A percentile compares a stretch with the other conserved stretches of the same genome.
These are phyloP conservation scores for Silurus asotus DNA, from an alignment of 2,113 vertebrate genomes.

Conservation along the genomic window DNA sequence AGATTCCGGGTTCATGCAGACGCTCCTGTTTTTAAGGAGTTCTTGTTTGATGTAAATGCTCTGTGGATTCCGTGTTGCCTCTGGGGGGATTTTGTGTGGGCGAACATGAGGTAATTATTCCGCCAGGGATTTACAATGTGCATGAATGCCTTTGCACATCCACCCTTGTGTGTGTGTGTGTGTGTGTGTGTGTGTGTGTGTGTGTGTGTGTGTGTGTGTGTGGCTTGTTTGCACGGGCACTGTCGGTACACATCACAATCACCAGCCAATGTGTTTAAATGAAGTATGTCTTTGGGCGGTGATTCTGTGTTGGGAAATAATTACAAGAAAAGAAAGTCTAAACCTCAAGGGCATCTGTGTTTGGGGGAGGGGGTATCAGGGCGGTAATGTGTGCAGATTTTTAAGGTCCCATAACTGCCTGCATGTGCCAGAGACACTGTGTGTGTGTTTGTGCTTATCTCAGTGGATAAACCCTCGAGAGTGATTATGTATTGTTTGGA, in stretches of 20 bases:
- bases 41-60: slow-evolving; percentile 46
- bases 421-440: slow-evolving; percentile 3
- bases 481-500: slow-evolving; percentile 20
- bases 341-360: slow-evolving; percentile 59
- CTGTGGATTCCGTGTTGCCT: slow-evolving; percentile 31
- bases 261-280: slow-evolving; percentile 72
- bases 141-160: slow-evolving; percentile 22
- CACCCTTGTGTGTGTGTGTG: slow-evolving; percentile 24
- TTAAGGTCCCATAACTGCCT: slow-evolving; percentile 18
- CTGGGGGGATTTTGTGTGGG: slow-evolving; percentile 49
- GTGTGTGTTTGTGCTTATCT: slow-evolving; percentile 39
- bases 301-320: slow-evolving; percentile 74
- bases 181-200: slow-evolving; percentile 28
- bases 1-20: slow-evolving; percentile 14
- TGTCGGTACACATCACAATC: slow-evolving; percentile 70
- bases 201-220: slow-evolving; percentile 15
- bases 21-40: slow-evolving; percentile 29
- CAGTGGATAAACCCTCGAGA: slow-evolving; percentile 25
- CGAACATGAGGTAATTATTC: slow-evolving; percentile 53
- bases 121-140: slow-evolving; percentile 35
- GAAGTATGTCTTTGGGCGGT: slow-evolving; percentile 69
- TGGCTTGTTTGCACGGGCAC: slow-evolving; percentile 23
- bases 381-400: slow-evolving; percentile 33
- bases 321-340: slow-evolving; percentile 69
- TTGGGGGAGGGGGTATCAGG: slow-evolving; percentile 25